Conservation (phyloP, 2,113 vertebrate genomes). For the Pelusios castaneus region DNA sequence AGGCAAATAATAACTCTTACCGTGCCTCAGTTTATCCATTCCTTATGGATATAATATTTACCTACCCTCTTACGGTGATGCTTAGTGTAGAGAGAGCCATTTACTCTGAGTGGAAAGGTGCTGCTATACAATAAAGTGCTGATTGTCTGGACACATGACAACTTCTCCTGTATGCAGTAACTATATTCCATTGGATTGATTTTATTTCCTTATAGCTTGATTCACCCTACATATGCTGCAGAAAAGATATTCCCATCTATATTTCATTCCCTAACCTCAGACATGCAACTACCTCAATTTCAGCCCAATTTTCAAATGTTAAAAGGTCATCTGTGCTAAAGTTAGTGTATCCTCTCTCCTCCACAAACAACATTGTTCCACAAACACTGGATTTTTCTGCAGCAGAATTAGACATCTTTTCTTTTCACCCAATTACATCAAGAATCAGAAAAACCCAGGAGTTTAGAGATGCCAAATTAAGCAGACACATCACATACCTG, state of each 20-base stretch:
- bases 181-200: too few species aligned
- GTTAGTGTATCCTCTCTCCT: neutral
- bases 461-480: neutral
- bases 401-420: neutral
- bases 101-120: neutral
- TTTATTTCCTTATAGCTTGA: too few species aligned
- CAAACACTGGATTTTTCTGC: neutral
- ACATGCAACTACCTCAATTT: neutral
- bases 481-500: slow-evolving; percentile 80
- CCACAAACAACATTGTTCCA: neutral
- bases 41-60: neutral
- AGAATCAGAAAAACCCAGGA: neutral
- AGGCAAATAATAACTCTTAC: neutral
- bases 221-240: too few species aligned
- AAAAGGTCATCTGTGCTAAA: neutral
- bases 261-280: neutral
- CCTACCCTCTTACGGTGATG: neutral
- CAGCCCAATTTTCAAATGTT: neutral
- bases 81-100: neutral
- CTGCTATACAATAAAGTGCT: too few species aligned
- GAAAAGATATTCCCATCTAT: neutral
- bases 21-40: neutral
- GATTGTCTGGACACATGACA: too few species aligned
- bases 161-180: too few species aligned
- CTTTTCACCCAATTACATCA: neutral